Base-by-base conservation (phyloP, 2,797 vertebrate species). In the Tragelaphus eurycerus region DNA sequence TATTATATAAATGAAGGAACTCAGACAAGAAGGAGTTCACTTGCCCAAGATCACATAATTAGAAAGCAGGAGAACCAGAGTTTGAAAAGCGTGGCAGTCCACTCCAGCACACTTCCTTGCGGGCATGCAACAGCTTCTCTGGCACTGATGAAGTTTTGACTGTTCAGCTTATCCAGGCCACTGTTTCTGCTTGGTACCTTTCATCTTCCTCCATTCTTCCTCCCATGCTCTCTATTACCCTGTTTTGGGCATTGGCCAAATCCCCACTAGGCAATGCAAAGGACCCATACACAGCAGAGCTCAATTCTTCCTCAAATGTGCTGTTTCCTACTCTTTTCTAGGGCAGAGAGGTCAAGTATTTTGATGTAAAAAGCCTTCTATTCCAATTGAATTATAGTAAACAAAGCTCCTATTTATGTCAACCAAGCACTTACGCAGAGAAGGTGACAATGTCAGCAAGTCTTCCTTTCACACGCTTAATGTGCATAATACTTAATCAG, bases 351-450 rank as follows among this genome's bases (percentile, higher is more conserved):
- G 52, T 97, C 91, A 96, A 95, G 86, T 50, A 78, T 95, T 89
- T 95, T 93, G 25, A 96, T 94, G 96, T 89, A 89, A 95, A 98
- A 95, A 89, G 27, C 15, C 89, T 97, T 79, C 88, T 94, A 89
- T 86, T 79, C 27, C 82, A 83, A 94, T 1, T 90, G 87, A 95
- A 96, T 76, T 89, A 94, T 8, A 86, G 79, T 76, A 88, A 91
- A 88, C 83, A 94, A 94, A 92, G 87, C 74, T 94, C 78, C 83
- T 91, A 92, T 90, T 96, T 96, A 90, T 90, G 82, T 97, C 93
- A 97, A 92, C 71, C 88, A 86, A 86, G 88, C 88, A 95, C 94
- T 89, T 94, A 95, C 50, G 78, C 94, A 94, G 57, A 90, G 88
- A 92, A 96, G 83, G 96, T 84, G 90, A 94, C 76, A 94, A 86